These are phyloP conservation scores for Hyles euphorbiae DNA, from an alignment of 1,140 invertebrate species.

Conservation along the genomic window DNA sequence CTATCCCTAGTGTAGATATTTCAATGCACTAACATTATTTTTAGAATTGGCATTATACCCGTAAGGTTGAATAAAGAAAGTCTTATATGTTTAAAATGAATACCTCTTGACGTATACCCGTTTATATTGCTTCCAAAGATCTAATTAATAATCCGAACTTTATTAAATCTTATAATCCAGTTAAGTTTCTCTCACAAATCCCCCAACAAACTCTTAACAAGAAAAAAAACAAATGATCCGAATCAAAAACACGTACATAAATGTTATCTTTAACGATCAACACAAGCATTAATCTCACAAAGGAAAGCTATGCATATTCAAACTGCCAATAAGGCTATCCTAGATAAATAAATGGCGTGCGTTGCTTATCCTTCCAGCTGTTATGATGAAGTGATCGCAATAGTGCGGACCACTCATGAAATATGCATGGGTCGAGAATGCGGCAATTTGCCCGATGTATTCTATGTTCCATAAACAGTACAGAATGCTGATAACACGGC, in stretches of 20 bases:
- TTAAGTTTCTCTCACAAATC: too few relatives aligned
- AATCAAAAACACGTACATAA: background rate
- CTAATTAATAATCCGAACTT: too few relatives aligned
- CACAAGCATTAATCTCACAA: background rate
- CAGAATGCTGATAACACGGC: constrained; percentile 27
- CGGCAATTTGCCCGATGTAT: constrained; percentile 57
- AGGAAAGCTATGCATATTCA: constrained; percentile 24
- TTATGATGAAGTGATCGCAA: constrained; percentile 51
- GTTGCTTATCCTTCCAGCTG: constrained; percentile 35
- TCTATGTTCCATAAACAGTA: constrained; percentile 45
- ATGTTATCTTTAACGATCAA: background rate
- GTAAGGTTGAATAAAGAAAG: too few relatives aligned
- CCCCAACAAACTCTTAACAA: too few relatives aligned
- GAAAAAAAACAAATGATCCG: too few relatives aligned
- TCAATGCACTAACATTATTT: too few relatives aligned
- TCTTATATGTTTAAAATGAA: too few relatives aligned
- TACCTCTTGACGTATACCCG: too few relatives aligned
- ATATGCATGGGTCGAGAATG: constrained; percentile 55
- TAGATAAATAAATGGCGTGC: constrained; percentile 40
- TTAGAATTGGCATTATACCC: too few relatives aligned
- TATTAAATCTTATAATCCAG: too few relatives aligned
- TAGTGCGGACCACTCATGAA: constrained; percentile 46
- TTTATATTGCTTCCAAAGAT: too few relatives aligned
- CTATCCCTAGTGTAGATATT: too few relatives aligned
- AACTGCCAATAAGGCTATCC: constrained; percentile 27